These are phyloP conservation scores for Synergus laeviventris DNA, from an alignment of 2,888 invertebrate genomes.

Conservation along the genomic window DNA sequence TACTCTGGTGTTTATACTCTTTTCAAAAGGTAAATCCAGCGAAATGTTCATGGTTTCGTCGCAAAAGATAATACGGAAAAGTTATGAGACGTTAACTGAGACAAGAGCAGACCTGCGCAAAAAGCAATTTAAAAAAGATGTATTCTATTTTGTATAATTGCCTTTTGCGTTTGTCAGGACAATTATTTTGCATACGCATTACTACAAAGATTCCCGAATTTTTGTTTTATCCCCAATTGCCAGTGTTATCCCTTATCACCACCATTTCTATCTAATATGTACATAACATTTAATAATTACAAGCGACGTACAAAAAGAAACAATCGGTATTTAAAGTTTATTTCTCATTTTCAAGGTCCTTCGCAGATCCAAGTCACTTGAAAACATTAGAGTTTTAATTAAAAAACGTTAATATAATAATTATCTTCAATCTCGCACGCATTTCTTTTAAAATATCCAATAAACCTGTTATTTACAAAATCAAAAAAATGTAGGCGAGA, in stretches of 20 bases:
- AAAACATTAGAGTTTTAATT: neutral
- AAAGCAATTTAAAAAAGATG: neutral
- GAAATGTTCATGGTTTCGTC: slow-evolving; percentile 36
- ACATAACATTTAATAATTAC: slow-evolving; percentile 64
- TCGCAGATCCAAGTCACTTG: slow-evolving; percentile 23
- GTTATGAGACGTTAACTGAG: neutral
- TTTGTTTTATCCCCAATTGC: slow-evolving; percentile 46
- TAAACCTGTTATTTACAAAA: slow-evolving; percentile 33
- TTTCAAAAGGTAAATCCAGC: slow-evolving; percentile 38
- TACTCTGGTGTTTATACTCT: slow-evolving; percentile 47
- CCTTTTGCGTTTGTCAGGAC: slow-evolving; percentile 27
- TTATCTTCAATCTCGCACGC: neutral
- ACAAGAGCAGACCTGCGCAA: neutral
- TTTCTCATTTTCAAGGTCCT: slow-evolving; percentile 22
- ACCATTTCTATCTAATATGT: slow-evolving; percentile 63
- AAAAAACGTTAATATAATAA: neutral
- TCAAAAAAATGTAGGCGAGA: neutral
- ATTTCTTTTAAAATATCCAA: slow-evolving; percentile 10
- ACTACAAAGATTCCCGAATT: slow-evolving; percentile 54
- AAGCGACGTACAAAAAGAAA: slow-evolving; percentile 61
- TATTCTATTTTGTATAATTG: neutral
- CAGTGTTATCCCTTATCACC: slow-evolving; percentile 54
- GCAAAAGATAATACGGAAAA: slow-evolving; percentile 31
- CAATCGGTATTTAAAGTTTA: slow-evolving; percentile 1
- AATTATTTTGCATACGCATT: slow-evolving; percentile 53